Evolutionary conservation across 1,140 invertebrate species (phyloP).

Genomic region (Neodiprion virginianus): DNA sequence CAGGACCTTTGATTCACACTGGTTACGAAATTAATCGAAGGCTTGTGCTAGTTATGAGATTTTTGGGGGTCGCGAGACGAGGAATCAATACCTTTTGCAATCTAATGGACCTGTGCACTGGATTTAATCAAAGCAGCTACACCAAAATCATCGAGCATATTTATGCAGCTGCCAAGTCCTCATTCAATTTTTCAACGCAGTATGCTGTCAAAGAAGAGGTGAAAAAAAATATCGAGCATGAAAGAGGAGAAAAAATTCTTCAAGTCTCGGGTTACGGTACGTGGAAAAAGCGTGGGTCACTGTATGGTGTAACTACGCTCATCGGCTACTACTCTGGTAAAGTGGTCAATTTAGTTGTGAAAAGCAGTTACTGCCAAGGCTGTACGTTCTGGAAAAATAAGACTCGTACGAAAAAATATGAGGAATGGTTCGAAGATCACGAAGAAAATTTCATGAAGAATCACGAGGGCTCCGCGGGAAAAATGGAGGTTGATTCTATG

Average conservation of each 20-base stretch:
- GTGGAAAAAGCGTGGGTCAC: no score
- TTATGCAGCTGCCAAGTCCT: slow-evolving; percentile 15
- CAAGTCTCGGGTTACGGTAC: no score
- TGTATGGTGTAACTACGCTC: no score
- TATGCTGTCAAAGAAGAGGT: slow-evolving; percentile 16
- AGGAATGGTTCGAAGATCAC: slow-evolving; percentile 10
- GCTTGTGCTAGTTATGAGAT: slow-evolving; percentile 31
- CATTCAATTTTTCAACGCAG: slow-evolving; percentile 22
- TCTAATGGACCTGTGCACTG: slow-evolving; percentile 25
- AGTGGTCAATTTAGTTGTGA: neutral
- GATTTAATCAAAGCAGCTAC: slow-evolving; percentile 25
- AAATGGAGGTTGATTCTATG: slow-evolving; percentile 28
- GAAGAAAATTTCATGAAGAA: neutral
- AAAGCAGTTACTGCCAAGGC: slow-evolving; percentile 13
- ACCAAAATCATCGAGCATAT: slow-evolving; percentile 19
- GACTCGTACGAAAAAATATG: slow-evolving; percentile 3
- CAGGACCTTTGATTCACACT: slow-evolving; percentile 27
- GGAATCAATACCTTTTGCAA: slow-evolving; percentile 33
- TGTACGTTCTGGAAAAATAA: slow-evolving; percentile 7
- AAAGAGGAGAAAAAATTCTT: no score
- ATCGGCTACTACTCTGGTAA: no score
- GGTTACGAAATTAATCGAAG: slow-evolving; percentile 34
- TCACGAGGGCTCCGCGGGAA: slow-evolving; percentile 17
- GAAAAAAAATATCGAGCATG: slow-evolving; percentile 20
- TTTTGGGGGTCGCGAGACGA: slow-evolving; percentile 29